Evolutionary conservation across 2,888 invertebrate species (phyloP), one percentile per base, ranked within the genome.

Genomic region (Melipona beecheii): DNA sequence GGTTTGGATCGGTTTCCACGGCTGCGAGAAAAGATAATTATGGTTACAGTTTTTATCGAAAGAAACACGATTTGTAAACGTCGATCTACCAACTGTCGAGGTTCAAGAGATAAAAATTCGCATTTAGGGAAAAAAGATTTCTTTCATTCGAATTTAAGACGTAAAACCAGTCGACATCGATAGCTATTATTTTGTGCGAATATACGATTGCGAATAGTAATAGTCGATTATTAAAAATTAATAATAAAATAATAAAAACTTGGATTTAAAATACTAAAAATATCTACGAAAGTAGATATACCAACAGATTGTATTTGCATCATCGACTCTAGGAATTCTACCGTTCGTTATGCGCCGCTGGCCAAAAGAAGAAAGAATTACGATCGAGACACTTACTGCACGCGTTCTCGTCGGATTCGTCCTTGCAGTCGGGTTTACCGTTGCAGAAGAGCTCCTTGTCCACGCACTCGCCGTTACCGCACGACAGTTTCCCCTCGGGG

Each of bases 381-480:
- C 17, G 21, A 64, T 58, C 27, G 36, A 43, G 2, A 66, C 52
- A 97, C 98, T 97, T 96, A 98, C 98, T 97, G 96, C 98, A 98
- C 89, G 98, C 98, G 92, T 98, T 98, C 95, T 98, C 98, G 93
- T 98, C 98, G 75, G 98, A 98, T 94, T 98, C 98, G 93, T 98
- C 98, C 93, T 98, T 97, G 95, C 98, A 98, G 94, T 98, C 98
- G 74, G 97, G 96, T 95, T 98, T 98, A 92, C 98, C 98, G 93
- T 98, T 98, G 95, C 98, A 98, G 96, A 98, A 98, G 78, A 98
- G 95, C 93, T 97, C 97, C 95, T 97, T 98, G 90, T 98, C 98
- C 82, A 98, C 96, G 95, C 98, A 98, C 94, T 98, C 98, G 86
- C 98, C 98, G 95, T 97, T 97, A 85, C 98, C 98, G 94, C 98